Evolutionary conservation across 2,113 vertebrate species (phyloP).

Genomic region (Propithecus coquereli): DNA sequence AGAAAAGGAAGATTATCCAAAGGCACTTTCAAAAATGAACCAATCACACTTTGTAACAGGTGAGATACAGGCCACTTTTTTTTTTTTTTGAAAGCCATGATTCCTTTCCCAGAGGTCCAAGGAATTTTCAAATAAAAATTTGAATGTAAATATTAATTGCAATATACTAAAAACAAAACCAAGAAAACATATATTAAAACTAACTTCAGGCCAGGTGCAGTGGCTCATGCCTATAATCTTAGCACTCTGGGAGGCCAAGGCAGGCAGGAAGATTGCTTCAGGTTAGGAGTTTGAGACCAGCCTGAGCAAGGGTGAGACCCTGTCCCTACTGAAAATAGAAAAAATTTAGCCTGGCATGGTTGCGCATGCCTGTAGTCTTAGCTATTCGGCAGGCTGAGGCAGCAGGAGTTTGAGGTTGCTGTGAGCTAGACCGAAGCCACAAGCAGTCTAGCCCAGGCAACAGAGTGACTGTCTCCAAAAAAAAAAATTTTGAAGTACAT

Average conservation of each 20-base stretch:
- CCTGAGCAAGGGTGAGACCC: too few species aligned
- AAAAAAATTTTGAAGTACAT: too few species aligned
- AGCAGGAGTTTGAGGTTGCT: too few species aligned
- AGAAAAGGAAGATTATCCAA: not conserved
- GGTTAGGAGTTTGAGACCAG: too few species aligned
- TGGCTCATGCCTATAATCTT: not conserved
- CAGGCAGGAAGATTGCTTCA: not conserved
- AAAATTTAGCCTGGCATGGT: too few species aligned
- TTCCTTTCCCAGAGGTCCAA: constrained; percentile 64
- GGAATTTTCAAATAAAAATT: constrained; percentile 68
- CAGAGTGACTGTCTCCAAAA: too few species aligned
- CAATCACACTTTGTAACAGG: constrained; percentile 70
- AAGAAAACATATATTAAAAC: constrained; percentile 64
- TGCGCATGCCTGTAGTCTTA: too few species aligned
- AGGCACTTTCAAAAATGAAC: constrained; percentile 11
- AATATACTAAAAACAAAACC: constrained; percentile 68
- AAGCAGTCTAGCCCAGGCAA: too few species aligned
- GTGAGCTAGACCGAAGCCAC: too few species aligned
- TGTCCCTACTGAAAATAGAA: too few species aligned
- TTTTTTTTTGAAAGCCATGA: not conserved
- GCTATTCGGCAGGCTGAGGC: too few species aligned
- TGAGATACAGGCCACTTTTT: not conserved
- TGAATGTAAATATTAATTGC: constrained; percentile 74
- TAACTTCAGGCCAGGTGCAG: not conserved
- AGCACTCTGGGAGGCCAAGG: not conserved